A percentile compares a stretch with the other conserved stretches of the same genome.
Conservation (phyloP, 2,113 vertebrate species). For the Isurus oxyrinchus region DNA sequence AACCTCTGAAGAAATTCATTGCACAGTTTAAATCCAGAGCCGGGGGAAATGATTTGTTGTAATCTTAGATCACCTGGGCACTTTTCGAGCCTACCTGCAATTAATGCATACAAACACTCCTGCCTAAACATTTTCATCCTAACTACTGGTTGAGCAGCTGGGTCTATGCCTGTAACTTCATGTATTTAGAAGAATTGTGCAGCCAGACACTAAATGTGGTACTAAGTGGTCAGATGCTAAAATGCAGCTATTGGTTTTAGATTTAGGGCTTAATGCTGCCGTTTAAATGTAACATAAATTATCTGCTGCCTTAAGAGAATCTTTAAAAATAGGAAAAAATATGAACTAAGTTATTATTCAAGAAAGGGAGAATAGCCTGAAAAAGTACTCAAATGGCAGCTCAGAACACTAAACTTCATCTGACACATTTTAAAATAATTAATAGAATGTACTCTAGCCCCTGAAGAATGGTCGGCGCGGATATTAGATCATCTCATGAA, state of each 20-base stretch:
- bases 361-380: background rate
- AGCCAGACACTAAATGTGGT: background rate
- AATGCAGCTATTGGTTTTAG: background rate
- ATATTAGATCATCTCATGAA: slow-evolving; percentile 34
- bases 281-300: background rate
- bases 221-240: background rate
- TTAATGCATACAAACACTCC: background rate
- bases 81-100: background rate
- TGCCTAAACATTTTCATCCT: background rate
- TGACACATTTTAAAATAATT: slow-evolving; percentile 25
- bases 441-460: slow-evolving; percentile 2
- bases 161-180: background rate
- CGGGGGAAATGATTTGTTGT: background rate
- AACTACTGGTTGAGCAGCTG: background rate
- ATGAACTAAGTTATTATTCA: background rate
- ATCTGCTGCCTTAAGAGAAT: background rate
- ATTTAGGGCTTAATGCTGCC: background rate
- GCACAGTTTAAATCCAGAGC: background rate
- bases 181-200: background rate
- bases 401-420: background rate
- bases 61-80: background rate
- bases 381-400: background rate
- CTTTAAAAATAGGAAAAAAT: background rate
- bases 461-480: background rate
- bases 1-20: background rate